These are phyloP conservation scores for Coturnix japonica DNA, from an alignment of 2,113 vertebrate genomes.

Conservation along the genomic window DNA sequence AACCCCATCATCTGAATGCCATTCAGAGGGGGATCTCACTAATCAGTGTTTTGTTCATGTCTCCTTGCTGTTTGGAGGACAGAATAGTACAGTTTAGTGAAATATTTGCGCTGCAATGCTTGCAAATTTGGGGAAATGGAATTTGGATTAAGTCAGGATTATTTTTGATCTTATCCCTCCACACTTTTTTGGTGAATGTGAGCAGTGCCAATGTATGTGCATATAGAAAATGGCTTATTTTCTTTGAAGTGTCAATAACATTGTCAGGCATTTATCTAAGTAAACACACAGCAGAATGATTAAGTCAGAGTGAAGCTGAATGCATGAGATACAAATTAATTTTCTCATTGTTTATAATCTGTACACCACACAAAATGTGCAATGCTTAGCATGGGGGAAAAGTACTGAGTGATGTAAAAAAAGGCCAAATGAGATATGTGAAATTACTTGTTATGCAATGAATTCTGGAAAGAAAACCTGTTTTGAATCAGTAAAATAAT, in stretches of 20 bases:
- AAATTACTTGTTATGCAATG: not conserved
- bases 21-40: slow-evolving; percentile 10
- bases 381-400: not conserved
- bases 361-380: not conserved
- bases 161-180: slow-evolving; percentile 46
- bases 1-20: slow-evolving; percentile 32
- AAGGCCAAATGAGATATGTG: not conserved
- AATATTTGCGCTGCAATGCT: slow-evolving; percentile 54
- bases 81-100: slow-evolving; percentile 23
- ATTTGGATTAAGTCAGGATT: slow-evolving; percentile 64
- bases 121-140: slow-evolving; percentile 44
- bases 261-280: slow-evolving; percentile 62
- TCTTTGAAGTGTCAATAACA: slow-evolving; percentile 58
- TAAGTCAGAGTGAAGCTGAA: slow-evolving; percentile 29
- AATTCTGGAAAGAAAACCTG: not conserved
- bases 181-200: not conserved
- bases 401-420: not conserved
- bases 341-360: slow-evolving; percentile 53
- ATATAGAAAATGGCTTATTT: slow-evolving; percentile 46
- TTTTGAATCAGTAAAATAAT: not conserved
- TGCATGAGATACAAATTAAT: slow-evolving; percentile 53
- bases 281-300: slow-evolving; percentile 46
- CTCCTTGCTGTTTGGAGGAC: slow-evolving; percentile 30
- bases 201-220: not conserved
- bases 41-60: slow-evolving; percentile 39